Conservation (phyloP, 2,888 invertebrate genomes). For the Nowickia ferox region DNA sequence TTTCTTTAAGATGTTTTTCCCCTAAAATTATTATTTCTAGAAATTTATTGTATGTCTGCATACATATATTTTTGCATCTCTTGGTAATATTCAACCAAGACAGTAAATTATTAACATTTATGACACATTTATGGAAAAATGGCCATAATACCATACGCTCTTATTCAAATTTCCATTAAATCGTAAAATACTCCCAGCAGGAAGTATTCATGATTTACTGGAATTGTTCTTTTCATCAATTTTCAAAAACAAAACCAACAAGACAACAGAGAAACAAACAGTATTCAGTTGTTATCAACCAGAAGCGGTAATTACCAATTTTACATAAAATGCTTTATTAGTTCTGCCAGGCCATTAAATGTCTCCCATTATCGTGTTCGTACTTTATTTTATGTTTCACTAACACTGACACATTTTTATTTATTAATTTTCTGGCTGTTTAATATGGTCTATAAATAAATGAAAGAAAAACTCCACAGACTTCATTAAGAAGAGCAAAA, state of each 20-base stretch:
- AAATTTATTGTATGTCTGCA: slow-evolving; percentile 20
- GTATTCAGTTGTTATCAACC: neutral
- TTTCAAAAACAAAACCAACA: slow-evolving; percentile 3
- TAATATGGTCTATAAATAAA: neutral
- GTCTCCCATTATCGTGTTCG: neutral
- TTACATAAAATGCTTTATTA: slow-evolving; percentile 22
- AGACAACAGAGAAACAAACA: neutral
- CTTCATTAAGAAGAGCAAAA: neutral
- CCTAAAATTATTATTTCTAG: neutral
- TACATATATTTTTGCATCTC: slow-evolving; percentile 7
- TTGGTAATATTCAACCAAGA: slow-evolving; percentile 11
- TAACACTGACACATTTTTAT: slow-evolving; percentile 4
- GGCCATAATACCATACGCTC: neutral
- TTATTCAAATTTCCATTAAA: neutral
- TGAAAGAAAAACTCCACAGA: too few relatives aligned
- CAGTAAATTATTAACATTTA: slow-evolving; percentile 37
- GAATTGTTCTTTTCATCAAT: slow-evolving; percentile 14
- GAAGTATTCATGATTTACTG: slow-evolving; percentile 28
- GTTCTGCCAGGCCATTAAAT: slow-evolving; percentile 1
- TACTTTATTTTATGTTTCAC: neutral
- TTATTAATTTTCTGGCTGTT: neutral
- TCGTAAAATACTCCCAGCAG: slow-evolving; percentile 21
- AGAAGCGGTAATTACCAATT: slow-evolving; percentile 4
- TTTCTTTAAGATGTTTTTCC: neutral
- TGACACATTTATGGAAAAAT: slow-evolving; percentile 1